phyloP scores from a whole-genome alignment of 2,888 invertebrate genomes.

The Platycheirus rosarum region DNA sequence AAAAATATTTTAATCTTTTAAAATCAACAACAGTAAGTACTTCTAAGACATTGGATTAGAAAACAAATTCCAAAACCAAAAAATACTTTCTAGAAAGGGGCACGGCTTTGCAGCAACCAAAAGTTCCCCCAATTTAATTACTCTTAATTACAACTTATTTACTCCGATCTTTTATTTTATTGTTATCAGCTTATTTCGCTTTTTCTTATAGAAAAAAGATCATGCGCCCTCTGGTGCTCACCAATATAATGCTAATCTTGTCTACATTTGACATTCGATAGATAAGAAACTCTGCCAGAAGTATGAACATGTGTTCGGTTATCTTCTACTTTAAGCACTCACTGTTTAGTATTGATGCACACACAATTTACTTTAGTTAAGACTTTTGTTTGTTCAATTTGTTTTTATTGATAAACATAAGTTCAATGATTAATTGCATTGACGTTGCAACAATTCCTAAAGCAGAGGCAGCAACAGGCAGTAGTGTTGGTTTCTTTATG shows the following conservation, averaged over 20 bases:
- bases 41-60: too few species aligned
- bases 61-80: too few species aligned
- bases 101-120: not conserved
- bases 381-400: not conserved
- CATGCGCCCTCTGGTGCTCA: slow-evolving; percentile 1
- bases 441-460: not conserved
- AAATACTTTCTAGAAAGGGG: not conserved
- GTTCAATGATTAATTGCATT: slow-evolving; percentile 16
- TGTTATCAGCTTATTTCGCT: not conserved
- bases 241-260: not conserved
- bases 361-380: not conserved
- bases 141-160: not conserved
- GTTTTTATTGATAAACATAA: not conserved
- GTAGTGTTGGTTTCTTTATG: not conserved
- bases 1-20: too few species aligned
- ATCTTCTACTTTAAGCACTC: not conserved
- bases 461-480: not conserved
- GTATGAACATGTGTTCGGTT: slow-evolving; percentile 26
- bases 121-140: not conserved
- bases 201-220: slow-evolving; percentile 5
- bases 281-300: slow-evolving; percentile 17
- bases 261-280: slow-evolving; percentile 8
- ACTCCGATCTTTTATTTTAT: not conserved
- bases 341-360: not conserved
- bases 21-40: too few species aligned